Base-by-base conservation (phyloP, 2,797 vertebrate genomes). In the Onychomys leucogaster region DNA sequence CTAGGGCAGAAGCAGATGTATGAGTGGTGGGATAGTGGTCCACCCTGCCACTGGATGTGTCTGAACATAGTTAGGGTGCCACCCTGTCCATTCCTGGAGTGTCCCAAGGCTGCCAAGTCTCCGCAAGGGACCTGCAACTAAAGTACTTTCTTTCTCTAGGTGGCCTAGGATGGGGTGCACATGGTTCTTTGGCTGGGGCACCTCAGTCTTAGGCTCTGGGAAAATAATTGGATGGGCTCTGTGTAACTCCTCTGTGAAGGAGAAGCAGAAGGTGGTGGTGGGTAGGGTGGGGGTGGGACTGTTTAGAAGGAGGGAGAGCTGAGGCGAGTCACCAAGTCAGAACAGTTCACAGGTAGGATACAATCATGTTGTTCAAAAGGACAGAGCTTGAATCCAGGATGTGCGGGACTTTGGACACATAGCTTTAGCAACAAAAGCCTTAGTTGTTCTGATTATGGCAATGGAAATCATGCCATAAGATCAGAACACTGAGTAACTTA, bases 341-440 rank as follows among this genome's bases (percentile, higher is more conserved):
- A 21, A 13, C 37, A 13, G 6, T 73, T 55, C 76, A 43, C 7
- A 4, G 4, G 49, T 9, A 34, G 17, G 14, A n/a, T 4, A 57
- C 16, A 37, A 16, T 21, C 32, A 6, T 6, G 9, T 29, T 65
- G 37, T n/a, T 59, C 69, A 85, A 37, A 29, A 52, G 4, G 1
- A 5, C 32, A 16, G 86, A n/a, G 11, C 65, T 85, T 10, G 27
- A 78, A 69, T 25, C 2, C 4, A n/a, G 29, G 77, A 92, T 94
- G 94, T 87, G 10, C 69, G 41, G 83, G 55, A 19, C 46, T 89
- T 84, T 9, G 93, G 94, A 63, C 4, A 84, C 34, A 23, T 94
- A 91, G 77, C 21, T 93, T 93, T 90, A 5, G 25, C 23, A 89
- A 61, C 6, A 1, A 63, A 37, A 12, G 3, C 69, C 49, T 84